Conservation (phyloP, 2,797 vertebrate species). For the Iguana delicatissima region DNA sequence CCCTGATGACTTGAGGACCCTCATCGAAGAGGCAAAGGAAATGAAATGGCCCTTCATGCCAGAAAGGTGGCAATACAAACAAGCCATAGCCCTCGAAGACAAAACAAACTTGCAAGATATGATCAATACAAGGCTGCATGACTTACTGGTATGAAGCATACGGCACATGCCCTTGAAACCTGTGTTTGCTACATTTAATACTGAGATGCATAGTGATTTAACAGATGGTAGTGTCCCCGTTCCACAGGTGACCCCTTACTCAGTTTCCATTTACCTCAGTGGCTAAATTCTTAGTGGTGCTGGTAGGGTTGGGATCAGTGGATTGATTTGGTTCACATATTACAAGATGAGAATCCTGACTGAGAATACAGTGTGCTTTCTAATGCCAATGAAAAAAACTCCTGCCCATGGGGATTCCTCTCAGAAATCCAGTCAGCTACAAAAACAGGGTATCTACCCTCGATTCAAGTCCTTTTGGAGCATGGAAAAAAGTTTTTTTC, state of each 20-base stretch:
- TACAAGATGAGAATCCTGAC: not conserved
- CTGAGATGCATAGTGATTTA: constrained; percentile 19
- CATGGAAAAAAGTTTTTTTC: not conserved
- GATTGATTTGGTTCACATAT: constrained; percentile 5
- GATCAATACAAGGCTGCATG: constrained; percentile 82
- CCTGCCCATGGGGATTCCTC: not conserved
- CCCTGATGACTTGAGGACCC: constrained; percentile 85
- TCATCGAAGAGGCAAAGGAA: constrained; percentile 91
- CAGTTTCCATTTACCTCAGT: not conserved
- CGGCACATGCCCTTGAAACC: constrained; percentile 54
- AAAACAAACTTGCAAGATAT: constrained; percentile 93
- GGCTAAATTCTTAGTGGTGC: not conserved
- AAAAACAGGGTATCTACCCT: not conserved
- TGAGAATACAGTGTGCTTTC: not conserved
- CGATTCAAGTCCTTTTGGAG: no score
- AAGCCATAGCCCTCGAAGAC: constrained; percentile 84
- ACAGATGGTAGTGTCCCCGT: constrained; percentile 44
- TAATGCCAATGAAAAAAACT: not conserved
- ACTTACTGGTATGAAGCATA: constrained; percentile 87
- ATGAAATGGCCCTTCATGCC: constrained; percentile 98
- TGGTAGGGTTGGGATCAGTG: not conserved
- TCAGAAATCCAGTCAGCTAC: not conserved
- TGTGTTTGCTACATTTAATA: not conserved
- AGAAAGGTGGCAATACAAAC: constrained; percentile 97
- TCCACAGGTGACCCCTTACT: not conserved